A percentile compares a stretch with the other conserved stretches of the same genome.
phyloP scores from a whole-genome alignment of 2,797 vertebrate species.

The Setipinna tenuifilis region DNA sequence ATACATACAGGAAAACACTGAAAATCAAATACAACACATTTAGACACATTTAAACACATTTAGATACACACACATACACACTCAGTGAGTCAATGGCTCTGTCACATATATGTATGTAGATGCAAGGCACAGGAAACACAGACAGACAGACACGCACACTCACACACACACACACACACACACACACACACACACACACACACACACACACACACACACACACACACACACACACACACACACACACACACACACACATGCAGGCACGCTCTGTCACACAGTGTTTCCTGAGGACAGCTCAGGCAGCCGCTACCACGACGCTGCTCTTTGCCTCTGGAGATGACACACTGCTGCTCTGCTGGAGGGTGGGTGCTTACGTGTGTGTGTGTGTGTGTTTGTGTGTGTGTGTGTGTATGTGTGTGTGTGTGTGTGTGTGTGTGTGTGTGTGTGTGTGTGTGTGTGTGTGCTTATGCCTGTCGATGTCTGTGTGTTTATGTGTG shows the following conservation, averaged over 20 bases:
- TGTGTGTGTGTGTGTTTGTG: neutral
- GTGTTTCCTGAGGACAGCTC: slow-evolving; percentile 30
- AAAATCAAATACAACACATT: too few relatives aligned
- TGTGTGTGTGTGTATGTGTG: slow-evolving; percentile 2
- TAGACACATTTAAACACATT: too few relatives aligned
- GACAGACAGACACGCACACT: neutral
- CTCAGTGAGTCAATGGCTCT: too few relatives aligned
- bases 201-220: neutral
- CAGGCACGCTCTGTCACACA: slow-evolving; percentile 23
- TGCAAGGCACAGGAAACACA: neutral
- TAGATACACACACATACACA: too few relatives aligned
- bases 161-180: neutral
- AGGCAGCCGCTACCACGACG: slow-evolving; percentile 34
- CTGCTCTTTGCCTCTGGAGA: slow-evolving; percentile 32
- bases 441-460: neutral
- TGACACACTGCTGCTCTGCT: slow-evolving; percentile 43
- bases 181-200: neutral
- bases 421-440: neutral
- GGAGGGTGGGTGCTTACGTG: slow-evolving; percentile 16
- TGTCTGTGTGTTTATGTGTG: too few relatives aligned
- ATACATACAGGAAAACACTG: neutral
- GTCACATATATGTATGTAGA: too few relatives aligned
- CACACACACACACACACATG: neutral
- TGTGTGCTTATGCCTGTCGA: too few relatives aligned
- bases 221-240: neutral